These are phyloP conservation scores for Ceratothoa steindachneri DNA, from an alignment of 2,888 invertebrate species.

Conservation along the genomic window DNA sequence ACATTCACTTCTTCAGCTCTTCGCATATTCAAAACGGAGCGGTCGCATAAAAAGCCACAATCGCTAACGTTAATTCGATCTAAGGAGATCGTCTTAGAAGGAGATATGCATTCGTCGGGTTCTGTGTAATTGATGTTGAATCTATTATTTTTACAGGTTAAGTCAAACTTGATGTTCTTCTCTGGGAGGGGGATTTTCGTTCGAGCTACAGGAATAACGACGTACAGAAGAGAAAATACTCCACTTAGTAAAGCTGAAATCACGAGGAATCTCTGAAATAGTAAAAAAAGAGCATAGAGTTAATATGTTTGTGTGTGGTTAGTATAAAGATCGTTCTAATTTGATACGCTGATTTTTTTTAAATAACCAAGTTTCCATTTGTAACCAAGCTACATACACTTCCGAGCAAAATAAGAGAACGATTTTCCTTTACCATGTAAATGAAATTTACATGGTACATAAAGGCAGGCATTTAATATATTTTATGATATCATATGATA, in stretches of 20 bases:
- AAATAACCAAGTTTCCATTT: no score
- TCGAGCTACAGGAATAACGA: constrained; percentile 35
- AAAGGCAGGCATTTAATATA: no score
- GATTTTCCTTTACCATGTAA: no score
- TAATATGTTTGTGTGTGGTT: no score
- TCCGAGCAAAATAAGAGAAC: no score
- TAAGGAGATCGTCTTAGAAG: constrained; percentile 17
- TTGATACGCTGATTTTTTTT: no score
- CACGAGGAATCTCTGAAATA: constrained; percentile 32
- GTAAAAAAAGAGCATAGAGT: no score
- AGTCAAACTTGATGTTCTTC: constrained; percentile 4
- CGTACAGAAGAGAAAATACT: constrained; percentile 26
- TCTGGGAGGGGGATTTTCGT: not conserved
- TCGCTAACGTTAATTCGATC: constrained; percentile 17
- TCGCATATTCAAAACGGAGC: constrained; percentile 19
- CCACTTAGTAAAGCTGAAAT: constrained; percentile 38
- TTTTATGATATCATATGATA: no score
- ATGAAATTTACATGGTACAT: no score
- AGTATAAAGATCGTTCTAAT: no score
- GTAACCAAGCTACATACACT: no score
- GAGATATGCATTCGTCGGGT: constrained; percentile 20
- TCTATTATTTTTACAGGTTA: constrained; percentile 22
- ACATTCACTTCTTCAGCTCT: constrained; percentile 21
- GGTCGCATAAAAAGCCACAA: constrained; percentile 32
- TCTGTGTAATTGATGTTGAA: constrained; percentile 17